These are phyloP conservation scores for Scolopax mira DNA, from an alignment of 2,113 vertebrate genomes.

Conservation along the genomic window DNA sequence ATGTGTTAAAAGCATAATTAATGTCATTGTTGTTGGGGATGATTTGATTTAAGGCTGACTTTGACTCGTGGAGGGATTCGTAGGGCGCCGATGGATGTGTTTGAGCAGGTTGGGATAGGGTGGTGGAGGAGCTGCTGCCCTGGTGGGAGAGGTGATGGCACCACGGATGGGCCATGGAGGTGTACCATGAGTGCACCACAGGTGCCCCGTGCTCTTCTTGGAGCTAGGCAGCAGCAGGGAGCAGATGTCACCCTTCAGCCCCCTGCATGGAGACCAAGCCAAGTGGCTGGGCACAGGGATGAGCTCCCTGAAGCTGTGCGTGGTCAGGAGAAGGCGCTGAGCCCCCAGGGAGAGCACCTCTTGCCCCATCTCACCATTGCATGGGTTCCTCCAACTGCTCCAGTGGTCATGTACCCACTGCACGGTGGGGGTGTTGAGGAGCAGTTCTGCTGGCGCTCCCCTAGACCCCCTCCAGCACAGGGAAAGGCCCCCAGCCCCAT, in stretches of 20 bases:
- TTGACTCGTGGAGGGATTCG: slow-evolving; percentile 26
- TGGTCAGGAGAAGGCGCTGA: neutral
- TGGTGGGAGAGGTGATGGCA: neutral
- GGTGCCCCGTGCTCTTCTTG: neutral
- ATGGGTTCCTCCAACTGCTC: fast-evolving
- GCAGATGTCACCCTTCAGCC: neutral
- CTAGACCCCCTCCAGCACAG: neutral
- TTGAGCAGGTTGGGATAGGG: neutral
- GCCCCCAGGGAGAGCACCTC: neutral
- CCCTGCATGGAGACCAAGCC: fast-evolving
- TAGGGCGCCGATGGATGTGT: neutral
- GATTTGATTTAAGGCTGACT: slow-evolving; percentile 78
- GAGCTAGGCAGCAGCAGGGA: neutral
- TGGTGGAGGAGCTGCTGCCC: neutral
- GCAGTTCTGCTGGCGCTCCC: neutral
- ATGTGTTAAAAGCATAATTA: slow-evolving; percentile 86
- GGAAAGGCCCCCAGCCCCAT: fast-evolving
- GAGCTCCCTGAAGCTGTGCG: neutral
- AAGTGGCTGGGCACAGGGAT: neutral
- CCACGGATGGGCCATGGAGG: fast-evolving
- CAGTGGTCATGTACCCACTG: neutral
- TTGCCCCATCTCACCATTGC: neutral
- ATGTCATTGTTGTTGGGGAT: slow-evolving; percentile 80
- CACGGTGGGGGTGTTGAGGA: fast-evolving
- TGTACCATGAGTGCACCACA: neutral